A percentile compares a stretch with the other conserved stretches of the same genome.
Evolutionary conservation across 1,140 invertebrate species (phyloP).

Genomic region (Melitaea cinxia): DNA sequence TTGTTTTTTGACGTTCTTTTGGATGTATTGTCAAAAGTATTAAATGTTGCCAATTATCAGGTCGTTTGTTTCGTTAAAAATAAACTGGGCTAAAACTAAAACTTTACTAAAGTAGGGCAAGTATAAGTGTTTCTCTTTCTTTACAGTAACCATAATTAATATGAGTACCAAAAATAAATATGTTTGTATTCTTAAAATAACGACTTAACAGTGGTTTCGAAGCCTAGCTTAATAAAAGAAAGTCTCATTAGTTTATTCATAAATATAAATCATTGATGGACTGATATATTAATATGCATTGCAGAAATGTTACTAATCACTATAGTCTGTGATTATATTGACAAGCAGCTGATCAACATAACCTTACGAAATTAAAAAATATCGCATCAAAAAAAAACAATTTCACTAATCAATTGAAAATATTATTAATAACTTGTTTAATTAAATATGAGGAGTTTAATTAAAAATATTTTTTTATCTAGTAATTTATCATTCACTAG

Average conservation of each 20-base stretch:
- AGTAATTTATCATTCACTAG: constrained; percentile 41
- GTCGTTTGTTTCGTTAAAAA: too few species aligned
- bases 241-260: too few species aligned
- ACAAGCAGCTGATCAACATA: constrained; percentile 18
- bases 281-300: too few species aligned
- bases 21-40: not conserved
- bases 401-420: not conserved
- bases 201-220: too few species aligned
- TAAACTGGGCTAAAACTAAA: not conserved
- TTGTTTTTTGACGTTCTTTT: constrained; percentile 34
- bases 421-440: not conserved
- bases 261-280: too few species aligned
- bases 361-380: not conserved
- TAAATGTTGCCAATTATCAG: not conserved
- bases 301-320: too few species aligned
- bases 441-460: constrained; percentile 53
- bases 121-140: too few species aligned
- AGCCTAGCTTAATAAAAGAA: too few species aligned
- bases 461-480: constrained; percentile 42
- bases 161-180: too few species aligned
- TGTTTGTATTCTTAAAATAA: too few species aligned
- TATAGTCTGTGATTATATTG: not conserved
- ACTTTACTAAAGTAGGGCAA: too few species aligned
- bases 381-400: not conserved
- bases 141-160: too few species aligned